Evolutionary conservation across 2,797 vertebrate species (phyloP), one percentile per base, ranked within the genome.

Genomic region (Mus minutoides): DNA sequence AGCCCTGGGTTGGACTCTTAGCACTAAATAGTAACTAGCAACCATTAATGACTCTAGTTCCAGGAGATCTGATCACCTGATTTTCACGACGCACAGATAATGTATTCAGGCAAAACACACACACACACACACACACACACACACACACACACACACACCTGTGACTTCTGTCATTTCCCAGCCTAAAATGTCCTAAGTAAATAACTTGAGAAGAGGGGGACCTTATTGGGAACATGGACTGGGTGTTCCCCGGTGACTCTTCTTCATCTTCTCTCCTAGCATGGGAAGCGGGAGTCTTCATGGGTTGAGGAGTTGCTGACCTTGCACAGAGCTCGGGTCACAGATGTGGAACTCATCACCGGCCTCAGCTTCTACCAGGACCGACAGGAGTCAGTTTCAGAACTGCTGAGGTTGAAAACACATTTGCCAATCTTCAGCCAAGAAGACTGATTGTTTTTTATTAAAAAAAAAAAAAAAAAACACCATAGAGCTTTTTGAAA

Each of bases 341-440:
- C 98, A 97, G 99, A 99, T 96, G 31, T 99, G 3, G 99, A 99
- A 97, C 98, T 99, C 52, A 98, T 99, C 97, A 99, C 99, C 0
- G 99, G 99, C 94, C 99, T 99, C 91, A 99, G 99, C 97, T 99
- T 99, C 98, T 99, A 99, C 98, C 99, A 99, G 71, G 98, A 99
- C 96, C 98, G 98, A 97, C 97, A 99, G 93, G 98, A 98, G 97
- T 98, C 99, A 12, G 97, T 99, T 94, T 98, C 98, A 92, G 99
- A 99, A 94, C 99, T 99, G 87, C 98, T 99, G 97, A 99, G 98
- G 97, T 98, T 99, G 91, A 99, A 99, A 99, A 99, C 99, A 0
- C 98, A 98, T 96, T 98, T 99, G 94, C 98, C 99, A 94, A 98
- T 91, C 19, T 98, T 98, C 91, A 99, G 98, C 97, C 96, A 98